Base-by-base conservation (phyloP, 2,888 invertebrate species). In the Biston betularia region DNA sequence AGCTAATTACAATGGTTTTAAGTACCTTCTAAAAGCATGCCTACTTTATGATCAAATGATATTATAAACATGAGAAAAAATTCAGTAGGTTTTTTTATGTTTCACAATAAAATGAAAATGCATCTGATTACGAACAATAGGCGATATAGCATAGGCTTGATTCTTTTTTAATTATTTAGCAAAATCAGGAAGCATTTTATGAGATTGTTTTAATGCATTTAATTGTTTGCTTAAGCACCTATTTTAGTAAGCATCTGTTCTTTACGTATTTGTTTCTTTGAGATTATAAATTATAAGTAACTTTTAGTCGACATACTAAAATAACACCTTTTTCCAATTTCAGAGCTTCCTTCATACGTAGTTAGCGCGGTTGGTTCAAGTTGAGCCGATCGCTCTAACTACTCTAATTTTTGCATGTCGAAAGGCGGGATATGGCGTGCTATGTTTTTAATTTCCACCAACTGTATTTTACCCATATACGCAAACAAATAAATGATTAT, bases 111-210 rank as follows among this genome's bases (percentile, higher is more conserved):
- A 45, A 42, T 44, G 24, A 45, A 53, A 53, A 34, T 34, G 10
- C 1, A 52, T 52, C 38, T 15, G 44, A 45, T 46, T 14, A 12
- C 14, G 24, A 52, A 60, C 60, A 61, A 61, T 61, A 61, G 61
- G 42, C 2, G 1, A 9, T 45, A 38, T 14, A 3, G 35, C 38
- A 14, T 53, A 61, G 61, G 38, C 38, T 53, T 44, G n/a, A 53
- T 61, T 45, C 8, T 53, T 45, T 15, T n/a, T 49, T 53, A 46
- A 45, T 44, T 50, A 40, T 10, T 44, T 52, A 52, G 33, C 14
- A 45, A 52, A 59, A 15, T 15, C 60, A 60, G 60, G 60, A 60
- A 60, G 53, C n/a, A 15, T 48, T 55, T 55, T 45, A 55, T 10
- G 44, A n/a, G 15, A 11, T 34, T 24, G 3, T 34, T 10, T 44